phyloP scores from a whole-genome alignment of 2,113 vertebrate species.

The Eubucco bourcierii region DNA sequence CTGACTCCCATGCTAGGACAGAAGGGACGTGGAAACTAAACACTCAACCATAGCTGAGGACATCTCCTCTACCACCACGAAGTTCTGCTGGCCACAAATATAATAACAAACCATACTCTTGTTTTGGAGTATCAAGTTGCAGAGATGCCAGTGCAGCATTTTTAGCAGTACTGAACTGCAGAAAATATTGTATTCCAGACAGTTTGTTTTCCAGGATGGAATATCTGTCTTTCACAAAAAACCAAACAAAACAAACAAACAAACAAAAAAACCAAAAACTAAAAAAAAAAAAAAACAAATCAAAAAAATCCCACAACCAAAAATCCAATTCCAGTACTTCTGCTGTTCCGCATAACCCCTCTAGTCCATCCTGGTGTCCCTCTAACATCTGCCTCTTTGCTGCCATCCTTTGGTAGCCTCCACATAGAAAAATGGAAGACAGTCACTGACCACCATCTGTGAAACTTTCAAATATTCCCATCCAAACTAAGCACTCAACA shows the following conservation, averaged over 20 bases:
- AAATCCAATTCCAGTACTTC: not conserved
- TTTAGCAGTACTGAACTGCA: conserved; percentile 19
- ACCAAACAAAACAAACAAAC: not conserved
- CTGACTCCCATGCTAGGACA: conserved; percentile 48
- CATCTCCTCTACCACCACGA: not conserved
- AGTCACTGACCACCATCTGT: conserved; percentile 15
- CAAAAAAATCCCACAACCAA: no score
- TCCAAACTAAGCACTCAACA: conserved; percentile 48
- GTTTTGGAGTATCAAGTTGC: conserved; percentile 29
- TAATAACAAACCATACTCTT: conserved; percentile 19
- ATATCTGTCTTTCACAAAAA: not conserved
- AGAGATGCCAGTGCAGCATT: conserved; percentile 44
- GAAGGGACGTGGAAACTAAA: conserved; percentile 54
- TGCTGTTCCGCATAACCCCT: not conserved
- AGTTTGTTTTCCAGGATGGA: not conserved
- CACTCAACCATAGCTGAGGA: conserved; percentile 27
- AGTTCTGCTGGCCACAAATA: conserved; percentile 30
- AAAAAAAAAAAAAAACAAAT: no score
- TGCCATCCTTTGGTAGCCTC: conserved; percentile 57
- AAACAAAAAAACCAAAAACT: conserved; percentile 4
- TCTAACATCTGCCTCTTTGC: conserved; percentile 24
- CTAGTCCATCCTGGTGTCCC: not conserved
- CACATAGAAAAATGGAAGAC: not conserved
- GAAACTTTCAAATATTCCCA: conserved; percentile 47
- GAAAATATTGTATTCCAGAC: not conserved